Percentiles rank a stretch among this genome's conserved stretches.
These are phyloP conservation scores for Pseudomyrmex gracilis DNA, from an alignment of 1,140 invertebrate species.

Conservation along the genomic window DNA sequence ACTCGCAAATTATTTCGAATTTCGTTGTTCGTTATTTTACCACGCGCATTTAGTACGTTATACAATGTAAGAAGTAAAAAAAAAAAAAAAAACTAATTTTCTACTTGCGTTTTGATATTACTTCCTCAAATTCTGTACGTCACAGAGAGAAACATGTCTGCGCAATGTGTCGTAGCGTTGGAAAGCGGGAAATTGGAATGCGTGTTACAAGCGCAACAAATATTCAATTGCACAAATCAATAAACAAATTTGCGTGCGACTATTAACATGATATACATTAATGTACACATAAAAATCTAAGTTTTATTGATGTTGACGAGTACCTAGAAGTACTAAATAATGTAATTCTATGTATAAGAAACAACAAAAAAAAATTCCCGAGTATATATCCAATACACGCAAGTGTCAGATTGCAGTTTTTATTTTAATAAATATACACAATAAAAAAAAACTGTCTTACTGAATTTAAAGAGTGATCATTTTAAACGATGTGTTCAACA, in stretches of 20 bases:
- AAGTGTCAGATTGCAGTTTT: background rate
- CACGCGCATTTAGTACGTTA: background rate
- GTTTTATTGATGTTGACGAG: background rate
- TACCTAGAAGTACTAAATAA: background rate
- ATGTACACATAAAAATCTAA: background rate
- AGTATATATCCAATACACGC: background rate
- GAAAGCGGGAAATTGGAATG: constrained; percentile 32
- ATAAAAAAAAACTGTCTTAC: no score
- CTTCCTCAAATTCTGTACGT: background rate
- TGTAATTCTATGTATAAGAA: no score
- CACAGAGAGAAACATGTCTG: background rate
- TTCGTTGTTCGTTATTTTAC: background rate
- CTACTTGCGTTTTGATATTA: background rate
- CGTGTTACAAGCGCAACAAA: background rate
- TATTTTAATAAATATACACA: no score
- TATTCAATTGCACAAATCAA: background rate
- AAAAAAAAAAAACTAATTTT: constrained; percentile 1
- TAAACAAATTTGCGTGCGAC: background rate
- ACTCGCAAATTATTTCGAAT: no score
- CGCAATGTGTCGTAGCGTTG: background rate
- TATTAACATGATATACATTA: background rate
- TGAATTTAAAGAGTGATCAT: no score
- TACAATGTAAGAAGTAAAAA: background rate
- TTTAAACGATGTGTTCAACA: no score
- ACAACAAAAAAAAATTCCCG: background rate